Evolutionary conservation across 2,888 invertebrate genomes (phyloP), one percentile per base, ranked within the genome.

Genomic region (Epicampocera succincta): DNA sequence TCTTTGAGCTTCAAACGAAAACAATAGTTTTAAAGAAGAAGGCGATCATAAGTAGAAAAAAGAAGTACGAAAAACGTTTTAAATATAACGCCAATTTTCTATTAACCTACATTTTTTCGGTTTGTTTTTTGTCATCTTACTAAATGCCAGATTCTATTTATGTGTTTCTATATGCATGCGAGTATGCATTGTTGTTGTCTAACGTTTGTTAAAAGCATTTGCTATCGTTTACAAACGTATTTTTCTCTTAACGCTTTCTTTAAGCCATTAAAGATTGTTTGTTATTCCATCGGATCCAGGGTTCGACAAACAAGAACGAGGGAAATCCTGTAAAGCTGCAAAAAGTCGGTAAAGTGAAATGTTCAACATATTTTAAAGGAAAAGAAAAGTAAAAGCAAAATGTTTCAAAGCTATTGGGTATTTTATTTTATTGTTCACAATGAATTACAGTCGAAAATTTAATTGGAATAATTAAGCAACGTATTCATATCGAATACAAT

Each of bases 61-160:
- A 48, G 17, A 8, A 4, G 42, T 33, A 46, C 13, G 11, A 72
- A 52, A 63, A 78, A 38, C 21, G 15, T 44, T 72, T 66, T 12
- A 78, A 56, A 78, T 71, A 74, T 38, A 75, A 58, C 61, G 71
- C 66, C 78, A 78, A 82, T 78, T 82, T 78, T 75, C 82, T 82
- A 82, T 82, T 82, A 78, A 82, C 82, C 82, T 68, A 82, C 65
- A 78, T 82, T 78, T 33, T 44, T 6, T 54, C 3, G 12, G 33
- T 48, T 44, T 15, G 13, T 66, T 29, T 50, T 50, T 56, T 48
- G 29, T 52, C 58, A 66, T 58, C 42, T 52, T 12, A 29, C 19
- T 58, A 66, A 58, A 66, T 46, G 65, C 33, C 12, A 48, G 33
- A 4, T 12, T 21, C 25, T 60, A 33, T 52, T 58, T 17, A n/a